Evolutionary conservation across 2,797 vertebrate species (phyloP).

Genomic region (Astyanax mexicanus): DNA sequence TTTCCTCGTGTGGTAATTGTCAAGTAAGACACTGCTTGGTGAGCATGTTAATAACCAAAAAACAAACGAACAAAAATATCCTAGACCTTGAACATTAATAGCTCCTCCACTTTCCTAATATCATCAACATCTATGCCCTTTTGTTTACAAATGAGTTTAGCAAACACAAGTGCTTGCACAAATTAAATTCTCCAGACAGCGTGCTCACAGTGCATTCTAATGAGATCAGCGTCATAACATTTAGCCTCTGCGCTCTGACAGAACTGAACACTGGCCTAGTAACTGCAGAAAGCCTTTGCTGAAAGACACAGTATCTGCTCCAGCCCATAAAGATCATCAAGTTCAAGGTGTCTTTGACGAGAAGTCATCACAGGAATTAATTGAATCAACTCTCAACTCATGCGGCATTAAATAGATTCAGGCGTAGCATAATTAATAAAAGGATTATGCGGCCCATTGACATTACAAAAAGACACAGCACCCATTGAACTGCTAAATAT

Average conservation of each 20-base stretch:
- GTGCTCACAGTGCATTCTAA: conserved; percentile 28
- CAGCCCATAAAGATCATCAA: neutral
- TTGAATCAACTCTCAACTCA: neutral
- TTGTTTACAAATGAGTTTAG: conserved; percentile 39
- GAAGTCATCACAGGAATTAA: neutral
- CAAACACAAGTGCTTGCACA: conserved; percentile 21
- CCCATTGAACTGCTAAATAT: neutral
- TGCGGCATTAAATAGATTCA: neutral
- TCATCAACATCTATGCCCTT: conserved; percentile 13
- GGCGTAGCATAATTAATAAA: neutral
- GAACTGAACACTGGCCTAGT: neutral
- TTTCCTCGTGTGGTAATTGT: neutral
- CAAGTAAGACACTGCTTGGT: neutral
- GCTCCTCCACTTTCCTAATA: conserved; percentile 14
- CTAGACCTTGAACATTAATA: neutral
- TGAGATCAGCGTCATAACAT: conserved; percentile 8
- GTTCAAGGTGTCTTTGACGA: neutral
- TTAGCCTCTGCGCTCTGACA: neutral
- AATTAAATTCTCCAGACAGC: conserved; percentile 35
- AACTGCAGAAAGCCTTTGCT: neutral
- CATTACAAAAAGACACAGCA: neutral
- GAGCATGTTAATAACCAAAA: neutral
- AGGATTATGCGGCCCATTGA: neutral
- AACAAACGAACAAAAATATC: neutral
- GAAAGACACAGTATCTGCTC: neutral